Conservation (phyloP, 30 jellyfish, hydroid and myxozoan genomes). For the Aurelia sp. region DNA sequence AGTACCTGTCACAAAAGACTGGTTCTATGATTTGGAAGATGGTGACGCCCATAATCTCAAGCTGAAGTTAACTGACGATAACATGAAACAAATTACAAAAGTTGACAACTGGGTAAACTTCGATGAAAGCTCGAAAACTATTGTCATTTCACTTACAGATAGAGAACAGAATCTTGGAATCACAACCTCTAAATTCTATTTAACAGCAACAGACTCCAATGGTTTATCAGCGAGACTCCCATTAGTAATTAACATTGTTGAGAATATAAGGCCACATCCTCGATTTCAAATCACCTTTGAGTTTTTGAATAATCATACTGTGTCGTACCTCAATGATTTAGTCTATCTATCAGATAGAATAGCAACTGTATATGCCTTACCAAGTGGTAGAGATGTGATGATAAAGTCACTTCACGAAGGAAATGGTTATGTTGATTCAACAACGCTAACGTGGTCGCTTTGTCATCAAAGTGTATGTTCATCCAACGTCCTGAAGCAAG, state of each 20-base stretch:
- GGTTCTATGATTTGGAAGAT: slow-evolving; percentile 78
- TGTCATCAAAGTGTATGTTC: slow-evolving; percentile 70
- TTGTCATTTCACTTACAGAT: slow-evolving; percentile 59
- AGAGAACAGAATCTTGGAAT: slow-evolving; percentile 32
- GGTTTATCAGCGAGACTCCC: slow-evolving; percentile 47
- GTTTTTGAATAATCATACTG: slow-evolving; percentile 7
- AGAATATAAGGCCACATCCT: not conserved
- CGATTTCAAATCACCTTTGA: slow-evolving; percentile 25
- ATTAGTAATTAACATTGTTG: not conserved
- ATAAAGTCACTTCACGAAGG: slow-evolving; percentile 47
- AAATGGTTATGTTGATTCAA: slow-evolving; percentile 41
- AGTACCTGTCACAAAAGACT: slow-evolving; percentile 35
- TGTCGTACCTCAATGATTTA: slow-evolving; percentile 23
- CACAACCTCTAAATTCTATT: slow-evolving; percentile 7
- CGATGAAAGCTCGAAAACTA: slow-evolving; percentile 39
- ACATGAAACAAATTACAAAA: slow-evolving; percentile 27
- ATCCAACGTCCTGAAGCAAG: slow-evolving; percentile 16
- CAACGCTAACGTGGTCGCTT: slow-evolving; percentile 72
- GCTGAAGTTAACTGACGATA: slow-evolving; percentile 4
- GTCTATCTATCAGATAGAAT: slow-evolving; percentile 36
- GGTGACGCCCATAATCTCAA: slow-evolving; percentile 68
- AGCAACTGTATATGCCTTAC: slow-evolving; percentile 23
- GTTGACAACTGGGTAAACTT: slow-evolving; percentile 52
- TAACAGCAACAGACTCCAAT: slow-evolving; percentile 77
- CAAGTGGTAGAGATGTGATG: slow-evolving; percentile 35